phyloP scores from a whole-genome alignment of 2,888 invertebrate genomes.

The Erebia aethiops region DNA sequence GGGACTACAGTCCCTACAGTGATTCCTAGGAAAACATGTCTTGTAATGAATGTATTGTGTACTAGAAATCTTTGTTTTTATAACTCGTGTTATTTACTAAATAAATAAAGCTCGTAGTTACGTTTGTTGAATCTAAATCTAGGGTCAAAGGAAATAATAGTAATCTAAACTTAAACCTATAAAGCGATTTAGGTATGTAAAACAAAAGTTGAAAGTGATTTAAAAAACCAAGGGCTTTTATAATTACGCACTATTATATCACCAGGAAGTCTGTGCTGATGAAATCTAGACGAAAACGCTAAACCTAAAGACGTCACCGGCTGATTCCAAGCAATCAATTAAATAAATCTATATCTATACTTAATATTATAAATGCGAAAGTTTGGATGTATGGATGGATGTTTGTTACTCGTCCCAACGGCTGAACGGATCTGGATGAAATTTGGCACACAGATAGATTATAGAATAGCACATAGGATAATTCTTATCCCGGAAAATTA shows the following conservation, averaged over 20 bases:
- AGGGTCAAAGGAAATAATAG: neutral
- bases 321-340: neutral
- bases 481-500: too few species aligned
- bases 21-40: conserved; percentile 13
- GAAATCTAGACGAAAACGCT: neutral
- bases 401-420: too few species aligned
- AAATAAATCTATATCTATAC: too few species aligned
- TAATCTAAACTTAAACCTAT: neutral
- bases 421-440: too few species aligned
- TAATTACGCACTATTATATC: neutral
- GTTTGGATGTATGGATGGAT: too few species aligned
- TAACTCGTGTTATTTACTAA: neutral
- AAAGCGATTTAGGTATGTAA: neutral
- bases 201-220: neutral
- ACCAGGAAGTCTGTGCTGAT: neutral
- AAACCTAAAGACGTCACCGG: conserved; percentile 1
- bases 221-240: neutral
- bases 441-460: too few species aligned
- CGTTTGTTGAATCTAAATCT: neutral
- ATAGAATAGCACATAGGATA: too few species aligned
- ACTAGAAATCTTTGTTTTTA: neutral
- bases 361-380: too few species aligned
- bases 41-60: neutral
- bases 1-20: neutral
- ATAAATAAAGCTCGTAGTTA: neutral